Evolutionary conservation across 2,797 vertebrate species (phyloP).

Genomic region (Gephyroberyx darwinii): DNA sequence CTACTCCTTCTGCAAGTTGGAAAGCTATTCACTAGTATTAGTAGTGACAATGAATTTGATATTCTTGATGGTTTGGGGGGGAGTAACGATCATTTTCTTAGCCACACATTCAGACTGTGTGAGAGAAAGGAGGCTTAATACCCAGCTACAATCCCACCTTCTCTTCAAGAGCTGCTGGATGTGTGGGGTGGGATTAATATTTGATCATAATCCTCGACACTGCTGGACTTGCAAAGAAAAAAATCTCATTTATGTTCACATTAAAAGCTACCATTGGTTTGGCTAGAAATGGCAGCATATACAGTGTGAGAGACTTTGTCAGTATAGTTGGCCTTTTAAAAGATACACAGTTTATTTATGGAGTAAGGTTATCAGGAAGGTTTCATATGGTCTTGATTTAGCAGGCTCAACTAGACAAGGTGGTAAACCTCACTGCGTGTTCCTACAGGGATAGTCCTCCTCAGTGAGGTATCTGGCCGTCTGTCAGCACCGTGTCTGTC

Average conservation of each 20-base stretch:
- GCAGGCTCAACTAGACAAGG: background rate
- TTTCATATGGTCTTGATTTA: background rate
- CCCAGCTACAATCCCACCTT: background rate
- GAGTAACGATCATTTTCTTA: no score
- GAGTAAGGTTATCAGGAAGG: background rate
- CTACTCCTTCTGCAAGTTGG: no score
- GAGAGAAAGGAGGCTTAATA: background rate
- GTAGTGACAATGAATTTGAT: no score
- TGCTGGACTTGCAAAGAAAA: no score
- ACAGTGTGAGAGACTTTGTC: background rate
- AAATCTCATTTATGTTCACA: background rate
- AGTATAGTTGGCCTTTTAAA: background rate
- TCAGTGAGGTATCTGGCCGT: background rate
- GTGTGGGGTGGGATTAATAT: background rate
- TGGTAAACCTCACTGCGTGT: background rate
- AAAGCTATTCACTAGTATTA: no score
- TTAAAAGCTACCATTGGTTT: background rate
- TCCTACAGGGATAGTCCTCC: background rate
- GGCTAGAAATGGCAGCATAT: background rate
- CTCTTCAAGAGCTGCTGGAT: background rate
- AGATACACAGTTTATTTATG: background rate
- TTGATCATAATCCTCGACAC: slow-evolving; percentile 3
- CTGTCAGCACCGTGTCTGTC: background rate
- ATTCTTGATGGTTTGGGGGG: no score
- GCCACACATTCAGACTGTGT: background rate